phyloP scores from a whole-genome alignment of 1,140 invertebrate genomes.

The Drosophila subpulchrella region DNA sequence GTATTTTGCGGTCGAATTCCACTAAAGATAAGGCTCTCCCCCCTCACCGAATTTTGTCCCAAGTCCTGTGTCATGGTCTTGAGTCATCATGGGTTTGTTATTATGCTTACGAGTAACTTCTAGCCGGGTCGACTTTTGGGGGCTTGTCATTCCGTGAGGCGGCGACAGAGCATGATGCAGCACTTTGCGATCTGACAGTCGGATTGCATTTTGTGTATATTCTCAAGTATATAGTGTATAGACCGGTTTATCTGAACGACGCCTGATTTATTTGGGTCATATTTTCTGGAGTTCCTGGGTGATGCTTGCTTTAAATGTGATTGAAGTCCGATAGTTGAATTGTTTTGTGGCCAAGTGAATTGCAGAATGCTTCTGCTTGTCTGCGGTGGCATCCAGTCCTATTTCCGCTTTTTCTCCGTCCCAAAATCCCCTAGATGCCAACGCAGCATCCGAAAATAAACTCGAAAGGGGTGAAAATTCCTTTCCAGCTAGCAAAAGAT shows the following conservation, averaged over 20 bases:
- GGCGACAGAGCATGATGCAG: constrained; percentile 54
- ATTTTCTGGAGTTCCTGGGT: constrained; percentile 25
- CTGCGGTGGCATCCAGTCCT: constrained; percentile 16
- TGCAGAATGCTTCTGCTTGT: constrained; percentile 36
- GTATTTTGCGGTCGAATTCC: constrained; percentile 24
- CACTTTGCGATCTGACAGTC: constrained; percentile 60
- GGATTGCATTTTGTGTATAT: constrained; percentile 29
- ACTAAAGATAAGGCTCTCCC: constrained; percentile 20
- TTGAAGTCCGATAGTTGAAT: constrained; percentile 73
- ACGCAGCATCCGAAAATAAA: constrained; percentile 39
- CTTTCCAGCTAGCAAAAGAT: constrained; percentile 29
- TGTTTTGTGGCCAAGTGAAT: constrained; percentile 59
- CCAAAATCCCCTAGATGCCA: constrained; percentile 40
- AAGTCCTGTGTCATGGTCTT: constrained; percentile 37
- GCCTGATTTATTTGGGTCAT: constrained; percentile 59
- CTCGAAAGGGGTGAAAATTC: constrained; percentile 45
- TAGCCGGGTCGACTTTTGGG: constrained; percentile 46
- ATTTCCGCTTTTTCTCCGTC: constrained; percentile 5
- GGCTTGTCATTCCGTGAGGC: constrained; percentile 54
- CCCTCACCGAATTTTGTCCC: not conserved
- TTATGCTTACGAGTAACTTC: constrained; percentile 21
- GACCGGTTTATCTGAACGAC: constrained; percentile 55
- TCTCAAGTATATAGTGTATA: constrained; percentile 17
- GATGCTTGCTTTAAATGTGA: constrained; percentile 58
- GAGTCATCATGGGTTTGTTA: constrained; percentile 33